Conservation (phyloP, 2,888 invertebrate species). For the Caenorhabditis uteleia region DNA sequence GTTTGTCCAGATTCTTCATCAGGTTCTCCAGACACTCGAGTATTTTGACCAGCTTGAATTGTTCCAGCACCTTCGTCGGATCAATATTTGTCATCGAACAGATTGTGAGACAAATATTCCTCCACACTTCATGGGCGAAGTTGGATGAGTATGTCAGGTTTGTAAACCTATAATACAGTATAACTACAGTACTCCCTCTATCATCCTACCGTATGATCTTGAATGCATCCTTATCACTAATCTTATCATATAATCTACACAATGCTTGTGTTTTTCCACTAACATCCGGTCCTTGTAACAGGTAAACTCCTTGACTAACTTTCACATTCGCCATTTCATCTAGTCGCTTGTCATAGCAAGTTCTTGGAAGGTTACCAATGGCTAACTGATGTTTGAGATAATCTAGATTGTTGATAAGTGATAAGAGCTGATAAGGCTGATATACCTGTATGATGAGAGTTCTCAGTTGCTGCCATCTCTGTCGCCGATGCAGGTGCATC, state of each 20-base stretch:
- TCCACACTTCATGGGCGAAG: slow-evolving; percentile 66
- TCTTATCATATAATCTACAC: slow-evolving; percentile 38
- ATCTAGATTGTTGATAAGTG: slow-evolving; percentile 9
- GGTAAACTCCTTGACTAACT: slow-evolving; percentile 27
- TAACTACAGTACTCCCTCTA: neutral
- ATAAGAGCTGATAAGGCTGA: no score
- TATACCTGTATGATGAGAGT: slow-evolving; percentile 28
- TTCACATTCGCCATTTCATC: slow-evolving; percentile 28
- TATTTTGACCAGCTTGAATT: slow-evolving; percentile 27
- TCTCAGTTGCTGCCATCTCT: slow-evolving; percentile 24
- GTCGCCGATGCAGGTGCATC: slow-evolving; percentile 22
- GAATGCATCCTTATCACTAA: slow-evolving; percentile 31
- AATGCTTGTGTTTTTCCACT: slow-evolving; percentile 45
- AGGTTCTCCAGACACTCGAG: slow-evolving; percentile 20
- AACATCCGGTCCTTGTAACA: slow-evolving; percentile 41
- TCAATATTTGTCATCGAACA: slow-evolving; percentile 31
- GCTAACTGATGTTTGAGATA: slow-evolving; percentile 20
- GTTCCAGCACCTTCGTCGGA: slow-evolving; percentile 22
- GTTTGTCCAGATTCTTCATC: slow-evolving; percentile 42
- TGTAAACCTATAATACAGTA: slow-evolving; percentile 41
- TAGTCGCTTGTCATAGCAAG: slow-evolving; percentile 18
- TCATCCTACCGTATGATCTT: slow-evolving; percentile 40
- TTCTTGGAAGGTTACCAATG: slow-evolving; percentile 15
- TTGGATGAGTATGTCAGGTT: slow-evolving; percentile 56
- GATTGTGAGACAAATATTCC: slow-evolving; percentile 35